These are phyloP conservation scores for Salticus scenicus DNA, from an alignment of 2,888 invertebrate species.

Conservation along the genomic window DNA sequence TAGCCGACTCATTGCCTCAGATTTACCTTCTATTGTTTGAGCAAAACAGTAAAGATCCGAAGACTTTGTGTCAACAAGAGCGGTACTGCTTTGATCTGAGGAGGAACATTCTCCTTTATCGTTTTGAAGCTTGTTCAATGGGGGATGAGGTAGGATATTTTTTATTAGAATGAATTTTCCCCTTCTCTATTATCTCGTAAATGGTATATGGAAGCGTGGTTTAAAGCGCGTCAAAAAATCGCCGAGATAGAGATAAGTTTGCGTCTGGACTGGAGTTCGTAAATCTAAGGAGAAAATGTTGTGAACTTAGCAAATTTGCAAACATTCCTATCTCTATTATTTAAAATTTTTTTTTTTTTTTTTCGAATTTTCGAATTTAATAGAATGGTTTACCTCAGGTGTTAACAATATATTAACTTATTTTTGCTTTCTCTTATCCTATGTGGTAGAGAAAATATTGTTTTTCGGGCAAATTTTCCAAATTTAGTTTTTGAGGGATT, in stretches of 20 bases:
- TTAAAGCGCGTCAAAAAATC: neutral
- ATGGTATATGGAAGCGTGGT: neutral
- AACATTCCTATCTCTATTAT: no score
- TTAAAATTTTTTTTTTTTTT: no score
- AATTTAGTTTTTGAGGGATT: no score
- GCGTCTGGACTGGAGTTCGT: neutral
- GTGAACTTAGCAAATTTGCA: no score
- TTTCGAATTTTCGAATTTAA: no score
- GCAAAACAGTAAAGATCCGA: neutral
- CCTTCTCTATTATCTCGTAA: slow-evolving; percentile 30
- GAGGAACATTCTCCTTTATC: slow-evolving; percentile 24
- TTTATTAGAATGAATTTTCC: slow-evolving; percentile 20
- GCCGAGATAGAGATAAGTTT: neutral
- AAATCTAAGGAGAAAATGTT: no score
- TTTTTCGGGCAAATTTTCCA: no score
- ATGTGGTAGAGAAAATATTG: no score
- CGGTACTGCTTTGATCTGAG: slow-evolving; percentile 50
- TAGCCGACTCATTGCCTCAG: slow-evolving; percentile 35
- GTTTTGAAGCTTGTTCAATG: neutral
- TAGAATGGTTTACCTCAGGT: no score
- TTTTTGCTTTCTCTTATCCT: no score
- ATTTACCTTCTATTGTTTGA: slow-evolving; percentile 48
- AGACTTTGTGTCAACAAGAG: slow-evolving; percentile 39
- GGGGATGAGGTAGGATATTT: slow-evolving; percentile 28
- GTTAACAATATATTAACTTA: no score